Evolutionary conservation across 2,797 vertebrate species (phyloP), one percentile per base, ranked within the genome.

Genomic region (Hirundo rustica): DNA sequence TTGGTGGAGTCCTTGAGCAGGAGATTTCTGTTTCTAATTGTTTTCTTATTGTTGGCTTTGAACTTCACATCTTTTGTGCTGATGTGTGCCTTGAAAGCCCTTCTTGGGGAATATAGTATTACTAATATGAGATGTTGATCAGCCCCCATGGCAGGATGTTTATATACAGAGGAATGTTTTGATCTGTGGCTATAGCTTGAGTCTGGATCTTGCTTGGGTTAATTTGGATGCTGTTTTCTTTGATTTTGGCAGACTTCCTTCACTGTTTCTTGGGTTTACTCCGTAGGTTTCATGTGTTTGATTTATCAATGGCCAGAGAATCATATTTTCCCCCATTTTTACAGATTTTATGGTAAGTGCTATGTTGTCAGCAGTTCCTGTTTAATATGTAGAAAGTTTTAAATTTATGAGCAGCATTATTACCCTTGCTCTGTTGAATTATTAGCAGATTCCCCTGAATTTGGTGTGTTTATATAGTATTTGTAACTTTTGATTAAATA

Each of bases 21-120:
- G 47, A 92, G 51, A 93, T 96, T 88, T 96, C 95, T 97, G 96
- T 97, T 98, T 97, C 95, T 97, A 97, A 97, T 97, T 96, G 96
- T 97, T 97, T 97, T 97, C 93, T 96, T 97, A 96, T 92, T 96
- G 96, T 96, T 97, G 94, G 94, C 94, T 97, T 98, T 97, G 94
- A 96, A 97, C 95, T 97, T 97, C 90, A 95, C 92, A 92, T 50
- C 64, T 94, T 96, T 91, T 96, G 87, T 96, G 88, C 94, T 95
- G 85, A 95, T 92, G 72, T 73, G 51, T 91, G 94, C 86, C 94
- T 95, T 96, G 89, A 97, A 97, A 97, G 72, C 44, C 50, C 62
- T 96, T 97, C 95, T 91, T 5, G 0, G 88, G 91, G 91, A 97
- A 85, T 95, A 95, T 79, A 97, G 55, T 85, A 25, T 95, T 97